A percentile compares a stretch with the other conserved stretches of the same genome.
phyloP scores from a whole-genome alignment of 2,888 invertebrate genomes.

The Stictocephala bisonia region DNA sequence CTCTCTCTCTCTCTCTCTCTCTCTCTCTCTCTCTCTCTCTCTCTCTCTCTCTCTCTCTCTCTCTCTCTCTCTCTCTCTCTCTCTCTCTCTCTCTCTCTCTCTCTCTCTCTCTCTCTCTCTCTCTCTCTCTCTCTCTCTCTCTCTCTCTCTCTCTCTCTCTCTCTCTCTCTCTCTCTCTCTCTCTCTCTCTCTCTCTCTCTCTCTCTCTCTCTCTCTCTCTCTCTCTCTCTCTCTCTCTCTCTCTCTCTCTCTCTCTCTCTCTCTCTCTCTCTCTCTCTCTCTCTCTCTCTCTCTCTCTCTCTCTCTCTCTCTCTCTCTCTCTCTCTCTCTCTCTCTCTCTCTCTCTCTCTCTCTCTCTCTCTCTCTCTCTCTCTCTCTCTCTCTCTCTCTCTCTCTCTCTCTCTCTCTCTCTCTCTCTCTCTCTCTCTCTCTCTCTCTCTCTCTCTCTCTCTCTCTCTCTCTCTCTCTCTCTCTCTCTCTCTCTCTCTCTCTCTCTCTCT shows the following conservation, averaged over 20 bases:
- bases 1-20: neutral
- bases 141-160: neutral
- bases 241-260: neutral
- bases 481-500: neutral
- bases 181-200: neutral
- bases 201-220: neutral
- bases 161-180: neutral
- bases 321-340: neutral
- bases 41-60: neutral
- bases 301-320: neutral
- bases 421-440: neutral
- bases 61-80: neutral
- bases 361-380: neutral
- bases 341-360: neutral
- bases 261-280: neutral
- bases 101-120: neutral
- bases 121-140: neutral
- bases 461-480: neutral
- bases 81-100: neutral
- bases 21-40: neutral
- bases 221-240: neutral
- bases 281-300: neutral
- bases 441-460: constrained; percentile 6
- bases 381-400: neutral
- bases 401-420: neutral